Conservation (phyloP, 2,888 invertebrate genomes). For the Ennomos quercinarius region DNA sequence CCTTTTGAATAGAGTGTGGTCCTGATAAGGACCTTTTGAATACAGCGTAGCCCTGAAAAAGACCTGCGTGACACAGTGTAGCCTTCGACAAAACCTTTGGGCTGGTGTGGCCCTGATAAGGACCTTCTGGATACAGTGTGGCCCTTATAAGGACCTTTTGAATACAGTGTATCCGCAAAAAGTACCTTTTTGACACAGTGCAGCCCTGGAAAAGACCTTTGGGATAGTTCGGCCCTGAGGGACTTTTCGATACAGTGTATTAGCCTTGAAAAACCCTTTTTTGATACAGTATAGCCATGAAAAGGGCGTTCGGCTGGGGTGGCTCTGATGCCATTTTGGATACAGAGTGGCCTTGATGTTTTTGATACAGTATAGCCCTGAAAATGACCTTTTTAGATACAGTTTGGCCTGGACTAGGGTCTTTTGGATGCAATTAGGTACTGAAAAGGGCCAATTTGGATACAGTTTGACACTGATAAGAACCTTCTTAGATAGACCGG, state of each 20-base stretch:
- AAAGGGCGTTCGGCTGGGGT: too few relatives aligned
- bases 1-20: neutral
- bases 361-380: conserved; percentile 24
- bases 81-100: conserved; percentile 16
- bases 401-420: neutral
- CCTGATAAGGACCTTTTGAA: conserved; percentile 13
- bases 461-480: conserved; percentile 25
- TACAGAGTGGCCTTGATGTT: conserved; percentile 6
- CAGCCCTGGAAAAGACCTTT: conserved; percentile 37
- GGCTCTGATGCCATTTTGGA: too few relatives aligned
- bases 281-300: conserved; percentile 29
- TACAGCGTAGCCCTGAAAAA: conserved; percentile 11
- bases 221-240: too few relatives aligned
- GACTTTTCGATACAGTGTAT: too few relatives aligned
- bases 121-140: conserved; percentile 21
- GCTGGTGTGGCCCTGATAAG: conserved; percentile 15
- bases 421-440: conserved; percentile 18
- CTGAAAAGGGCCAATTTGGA: conserved; percentile 20
- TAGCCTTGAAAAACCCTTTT: too few relatives aligned
- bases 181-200: conserved; percentile 21
- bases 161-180: conserved; percentile 30
- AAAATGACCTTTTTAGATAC: conserved; percentile 17
- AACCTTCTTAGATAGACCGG: conserved; percentile 15
- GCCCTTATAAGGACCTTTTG: conserved; percentile 29
- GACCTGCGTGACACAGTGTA: conserved; percentile 1